A percentile compares a stretch with the other conserved stretches of the same genome.
phyloP scores from a whole-genome alignment of 2,113 vertebrate genomes.

The Stercorarius parasiticus region DNA sequence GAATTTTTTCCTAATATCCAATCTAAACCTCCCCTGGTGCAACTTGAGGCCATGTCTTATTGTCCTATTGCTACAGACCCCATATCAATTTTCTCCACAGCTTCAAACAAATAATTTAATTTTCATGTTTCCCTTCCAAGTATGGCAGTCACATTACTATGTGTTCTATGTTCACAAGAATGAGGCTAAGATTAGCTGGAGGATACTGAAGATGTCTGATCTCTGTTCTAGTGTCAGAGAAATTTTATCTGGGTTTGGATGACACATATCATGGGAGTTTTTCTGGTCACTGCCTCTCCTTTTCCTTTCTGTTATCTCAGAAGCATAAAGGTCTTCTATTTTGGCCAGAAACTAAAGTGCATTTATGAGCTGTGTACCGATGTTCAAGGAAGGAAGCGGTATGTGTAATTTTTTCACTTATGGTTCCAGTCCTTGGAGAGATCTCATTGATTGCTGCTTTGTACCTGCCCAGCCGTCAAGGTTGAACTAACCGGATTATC shows the following conservation, averaged over 20 bases:
- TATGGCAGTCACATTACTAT: background rate
- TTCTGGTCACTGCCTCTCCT: conserved; percentile 27
- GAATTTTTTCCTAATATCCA: too few relatives aligned
- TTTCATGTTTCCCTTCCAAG: background rate
- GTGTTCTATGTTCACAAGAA: too few relatives aligned
- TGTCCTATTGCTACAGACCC: background rate
- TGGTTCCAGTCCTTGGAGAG: background rate
- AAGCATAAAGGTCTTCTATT: background rate
- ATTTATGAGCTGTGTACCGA: rapidly evolving
- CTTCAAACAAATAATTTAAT: background rate
- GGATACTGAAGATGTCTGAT: background rate
- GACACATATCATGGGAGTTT: background rate
- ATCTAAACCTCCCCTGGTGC: too few relatives aligned
- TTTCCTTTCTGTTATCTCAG: conserved; percentile 48
- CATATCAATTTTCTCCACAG: background rate
- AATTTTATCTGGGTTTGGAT: conserved; percentile 24
- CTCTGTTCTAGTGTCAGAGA: background rate
- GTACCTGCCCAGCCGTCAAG: conserved; percentile 12
- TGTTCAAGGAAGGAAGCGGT: background rate
- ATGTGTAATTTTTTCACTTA: background rate
- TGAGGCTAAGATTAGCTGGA: background rate
- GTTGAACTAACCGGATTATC: background rate
- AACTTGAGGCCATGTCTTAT: too few relatives aligned
- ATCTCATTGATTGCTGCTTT: background rate
- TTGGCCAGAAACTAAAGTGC: background rate